Evolutionary conservation across 2,888 invertebrate genomes (phyloP), one percentile per base, ranked within the genome.

Genomic region (Patella pellucida): DNA sequence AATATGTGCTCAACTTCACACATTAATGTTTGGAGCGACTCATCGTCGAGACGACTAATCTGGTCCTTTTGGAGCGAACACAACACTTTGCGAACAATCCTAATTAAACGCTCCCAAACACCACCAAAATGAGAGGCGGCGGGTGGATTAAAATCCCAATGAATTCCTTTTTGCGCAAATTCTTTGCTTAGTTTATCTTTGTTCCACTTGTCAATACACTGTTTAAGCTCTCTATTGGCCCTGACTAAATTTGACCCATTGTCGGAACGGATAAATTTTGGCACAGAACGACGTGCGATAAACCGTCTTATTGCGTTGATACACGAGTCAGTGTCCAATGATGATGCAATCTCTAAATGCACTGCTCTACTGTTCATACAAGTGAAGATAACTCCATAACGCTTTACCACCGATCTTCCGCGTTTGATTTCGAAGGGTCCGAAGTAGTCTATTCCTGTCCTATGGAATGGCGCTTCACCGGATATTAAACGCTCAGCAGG

Each of bases 201-300:
- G 51, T 82, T 78, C 79, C 75, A 79, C n/a, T 69, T 71, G 15
- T 71, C 19, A 16, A 80, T 27, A 23, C 67, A 68, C 27, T 27
- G 9, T 62, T 78, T 69, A 23, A 85, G 73, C 76, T 84, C 83
- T 54, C 80, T 79, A n/a, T 78, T 76, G 3, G 84, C 84, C 27
- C 84, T 84, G 14, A 82, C 71, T 41, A 85, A 85, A 72, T 85
- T 84, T n/a, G 81, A 75, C 14, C 85, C 85, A 74, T 79, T 78
- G 69, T 85, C 85, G 0, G 76, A 84, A 0, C 82, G 71, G 0
- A 84, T 73, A 50, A 78, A 79, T 56, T 77, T 56, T 0, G 84
- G 79, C 4, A 71, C 19, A 16, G 85, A 83, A 19, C 84, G 69
- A 12, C 81, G 76, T 7, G 83, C 79, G 9, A 82, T 81, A 69